These are phyloP conservation scores for Rhynchopsitta pachyrhyncha DNA, from an alignment of 2,113 vertebrate genomes.

Conservation along the genomic window DNA sequence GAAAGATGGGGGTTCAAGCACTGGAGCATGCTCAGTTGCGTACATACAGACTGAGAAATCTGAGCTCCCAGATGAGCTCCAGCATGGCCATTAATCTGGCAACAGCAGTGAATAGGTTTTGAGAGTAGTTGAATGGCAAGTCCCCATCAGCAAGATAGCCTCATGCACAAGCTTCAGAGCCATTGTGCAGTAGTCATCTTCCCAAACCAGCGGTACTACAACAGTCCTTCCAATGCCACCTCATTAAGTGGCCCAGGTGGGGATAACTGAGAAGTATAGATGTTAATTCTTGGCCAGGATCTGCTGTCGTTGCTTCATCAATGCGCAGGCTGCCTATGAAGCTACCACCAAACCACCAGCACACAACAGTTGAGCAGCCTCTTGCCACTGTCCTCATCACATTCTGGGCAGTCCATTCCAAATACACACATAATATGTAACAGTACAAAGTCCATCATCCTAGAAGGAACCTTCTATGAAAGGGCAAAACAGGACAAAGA, in stretches of 20 bases:
- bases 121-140: neutral
- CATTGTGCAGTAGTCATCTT: neutral
- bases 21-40: neutral
- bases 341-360: neutral
- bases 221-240: neutral
- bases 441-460: neutral
- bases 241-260: neutral
- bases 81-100: neutral
- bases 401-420: neutral
- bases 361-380: accelerated
- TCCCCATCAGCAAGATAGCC: neutral
- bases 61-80: neutral
- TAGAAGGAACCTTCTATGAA: neutral
- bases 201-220: neutral
- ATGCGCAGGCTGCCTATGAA: neutral
- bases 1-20: neutral
- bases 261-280: neutral
- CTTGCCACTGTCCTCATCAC: neutral
- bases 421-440: accelerated
- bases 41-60: neutral
- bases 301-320: neutral
- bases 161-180: neutral
- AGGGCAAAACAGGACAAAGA: neutral
- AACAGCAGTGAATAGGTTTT: neutral
- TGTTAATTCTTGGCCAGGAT: neutral